Base-by-base conservation (phyloP, 2,113 vertebrate species). In the Promerops cafer region DNA sequence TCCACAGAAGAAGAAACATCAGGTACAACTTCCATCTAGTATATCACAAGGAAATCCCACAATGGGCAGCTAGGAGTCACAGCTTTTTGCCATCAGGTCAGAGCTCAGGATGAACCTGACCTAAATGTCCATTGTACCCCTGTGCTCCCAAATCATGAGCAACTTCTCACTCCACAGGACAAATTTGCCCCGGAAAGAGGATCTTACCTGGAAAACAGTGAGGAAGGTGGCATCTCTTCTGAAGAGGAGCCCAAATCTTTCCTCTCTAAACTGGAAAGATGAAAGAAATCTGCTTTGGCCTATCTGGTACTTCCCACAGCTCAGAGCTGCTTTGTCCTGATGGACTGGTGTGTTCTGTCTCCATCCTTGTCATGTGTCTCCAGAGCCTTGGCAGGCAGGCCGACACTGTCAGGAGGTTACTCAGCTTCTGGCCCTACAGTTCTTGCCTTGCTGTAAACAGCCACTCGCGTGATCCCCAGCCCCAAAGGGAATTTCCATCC, bases 401-500 rank as follows among this genome's bases (percentile, higher is more conserved):
- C 0, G 35, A 87, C 28, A 7, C 44, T 93, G 49, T 57, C 12
- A 11, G 78, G 65, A 94, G 74, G 61, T 93, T 82, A 90, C 53
- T 5, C 53, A 0, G 23, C 75, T 72, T 60, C 44, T 96, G 82
- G 40, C 66, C 70, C 31, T 68, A 22, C 53, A 56, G 28, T 17
- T 64, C 37, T 79, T 54, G 30, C 39, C 53, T 28, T 79, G 56
- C 60, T 87, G 84, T 95, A 85, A 97, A 93, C 78, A 95, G 82
- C 44, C 44, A 2, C 57, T 70, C 0, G 2, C 4, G 5, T 60
- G 44, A 85, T 53, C 84, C 87, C 40, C 87, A 87, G 11, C 9
- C 45, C 85, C 88, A 90, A 40, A 54, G 82, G 95, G 94, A 91
- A 93, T 95, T 97, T 96, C 94, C 92, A 90, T 22, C 53, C 75